Evolutionary conservation across 2,797 vertebrate species (phyloP).

Genomic region (Hemitrygon akajei): DNA sequence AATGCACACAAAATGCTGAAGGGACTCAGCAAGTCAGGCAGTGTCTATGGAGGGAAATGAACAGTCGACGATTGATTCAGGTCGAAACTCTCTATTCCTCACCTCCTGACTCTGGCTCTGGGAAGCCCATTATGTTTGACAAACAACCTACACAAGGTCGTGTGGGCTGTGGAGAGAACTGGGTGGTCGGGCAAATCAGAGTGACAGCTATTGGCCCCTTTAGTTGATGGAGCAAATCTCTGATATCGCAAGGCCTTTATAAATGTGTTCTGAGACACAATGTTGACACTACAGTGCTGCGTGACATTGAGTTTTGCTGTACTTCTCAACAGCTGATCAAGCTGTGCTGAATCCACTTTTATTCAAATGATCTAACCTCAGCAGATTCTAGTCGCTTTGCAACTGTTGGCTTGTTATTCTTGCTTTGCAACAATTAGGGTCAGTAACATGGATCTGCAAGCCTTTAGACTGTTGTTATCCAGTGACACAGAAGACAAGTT

Average conservation of each 20-base stretch:
- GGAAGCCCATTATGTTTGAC: no score
- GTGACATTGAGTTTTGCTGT: neutral
- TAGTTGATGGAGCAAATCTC: neutral
- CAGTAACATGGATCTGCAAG: neutral
- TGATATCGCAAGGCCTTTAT: neutral
- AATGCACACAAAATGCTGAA: no score
- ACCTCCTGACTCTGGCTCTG: no score
- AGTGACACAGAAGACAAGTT: neutral
- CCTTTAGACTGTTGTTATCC: neutral
- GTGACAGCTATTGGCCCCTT: neutral
- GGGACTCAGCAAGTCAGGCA: no score
- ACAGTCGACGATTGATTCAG: no score
- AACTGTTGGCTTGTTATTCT: neutral
- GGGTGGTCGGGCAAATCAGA: no score
- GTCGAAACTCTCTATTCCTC: no score
- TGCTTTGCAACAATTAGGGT: neutral
- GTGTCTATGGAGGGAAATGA: no score
- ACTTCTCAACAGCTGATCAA: neutral
- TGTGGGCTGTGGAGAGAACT: no score
- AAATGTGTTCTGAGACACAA: neutral
- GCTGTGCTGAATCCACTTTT: neutral
- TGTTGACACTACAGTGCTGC: neutral
- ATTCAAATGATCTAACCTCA: neutral
- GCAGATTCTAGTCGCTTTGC: neutral
- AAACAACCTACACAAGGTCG: no score